phyloP scores from a whole-genome alignment of 2,888 invertebrate genomes.

The Drosophila meridiana region DNA sequence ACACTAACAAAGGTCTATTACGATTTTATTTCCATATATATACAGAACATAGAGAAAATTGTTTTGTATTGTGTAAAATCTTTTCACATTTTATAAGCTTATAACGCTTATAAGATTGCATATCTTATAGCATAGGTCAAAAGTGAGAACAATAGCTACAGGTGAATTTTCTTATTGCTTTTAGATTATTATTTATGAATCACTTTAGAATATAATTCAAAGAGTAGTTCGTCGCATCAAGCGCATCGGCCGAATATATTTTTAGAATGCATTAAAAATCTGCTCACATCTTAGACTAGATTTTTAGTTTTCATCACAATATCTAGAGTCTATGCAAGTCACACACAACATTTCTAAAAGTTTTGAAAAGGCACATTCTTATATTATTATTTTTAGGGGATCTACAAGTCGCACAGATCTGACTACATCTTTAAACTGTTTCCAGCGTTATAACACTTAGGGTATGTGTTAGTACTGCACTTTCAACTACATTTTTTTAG shows the following conservation, averaged over 20 bases:
- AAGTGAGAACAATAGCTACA: too few species aligned
- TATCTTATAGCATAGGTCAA: too few species aligned
- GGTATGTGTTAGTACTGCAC: background rate
- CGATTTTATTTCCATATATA: background rate
- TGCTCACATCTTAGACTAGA: background rate
- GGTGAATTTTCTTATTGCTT: too few species aligned
- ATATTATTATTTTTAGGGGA: background rate
- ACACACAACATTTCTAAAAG: too few species aligned
- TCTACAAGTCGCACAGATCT: background rate
- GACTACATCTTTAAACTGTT: background rate
- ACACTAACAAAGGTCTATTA: background rate
- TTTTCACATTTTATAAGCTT: too few species aligned
- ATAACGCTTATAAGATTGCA: too few species aligned
- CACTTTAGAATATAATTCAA: too few species aligned
- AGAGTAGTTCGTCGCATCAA: background rate
- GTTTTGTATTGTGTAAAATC: background rate
- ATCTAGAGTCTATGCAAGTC: background rate
- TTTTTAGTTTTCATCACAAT: background rate
- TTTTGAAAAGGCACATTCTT: background rate
- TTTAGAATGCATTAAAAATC: background rate
- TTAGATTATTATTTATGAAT: too few species aligned
- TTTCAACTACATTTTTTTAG: background rate
- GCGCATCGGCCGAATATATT: background rate
- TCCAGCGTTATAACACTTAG: background rate
- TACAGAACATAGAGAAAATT: background rate